phyloP scores from a whole-genome alignment of 2,113 vertebrate genomes.

The Mystacornis crossleyi region DNA sequence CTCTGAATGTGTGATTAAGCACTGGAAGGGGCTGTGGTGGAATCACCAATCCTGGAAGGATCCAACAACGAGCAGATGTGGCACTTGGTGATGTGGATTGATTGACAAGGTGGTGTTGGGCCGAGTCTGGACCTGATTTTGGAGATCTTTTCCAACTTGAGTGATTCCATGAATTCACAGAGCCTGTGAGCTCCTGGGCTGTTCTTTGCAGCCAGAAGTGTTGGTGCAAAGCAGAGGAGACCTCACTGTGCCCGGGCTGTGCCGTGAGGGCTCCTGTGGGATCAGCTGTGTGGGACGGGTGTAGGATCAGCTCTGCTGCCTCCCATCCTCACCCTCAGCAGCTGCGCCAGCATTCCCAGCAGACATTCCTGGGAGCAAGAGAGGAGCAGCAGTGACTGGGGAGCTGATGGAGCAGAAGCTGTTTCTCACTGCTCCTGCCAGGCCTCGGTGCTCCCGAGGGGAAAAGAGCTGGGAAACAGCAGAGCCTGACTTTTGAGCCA shows the following conservation, averaged over 20 bases:
- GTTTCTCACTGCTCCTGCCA: not conserved
- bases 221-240: fast-evolving
- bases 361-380: not conserved
- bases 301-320: fast-evolving
- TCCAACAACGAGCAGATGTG: fast-evolving
- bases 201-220: not conserved
- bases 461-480: not conserved
- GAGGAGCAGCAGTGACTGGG: not conserved
- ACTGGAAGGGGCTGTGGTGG: not conserved
- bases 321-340: not conserved
- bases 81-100: not conserved
- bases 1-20: not conserved
- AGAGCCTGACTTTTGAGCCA: not conserved
- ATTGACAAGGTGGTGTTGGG: not conserved
- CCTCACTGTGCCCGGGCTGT: fast-evolving
- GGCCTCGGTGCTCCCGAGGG: not conserved
- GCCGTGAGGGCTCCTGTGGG: not conserved
- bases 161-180: fast-evolving
- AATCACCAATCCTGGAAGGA: fast-evolving
- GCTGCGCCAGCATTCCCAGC: not conserved
- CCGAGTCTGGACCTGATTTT: not conserved
- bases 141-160: not conserved
- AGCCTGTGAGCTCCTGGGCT: fast-evolving
- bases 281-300: not conserved
- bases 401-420: not conserved